phyloP scores from a whole-genome alignment of 2,113 vertebrate species.

The Oreochromis tanganicae region DNA sequence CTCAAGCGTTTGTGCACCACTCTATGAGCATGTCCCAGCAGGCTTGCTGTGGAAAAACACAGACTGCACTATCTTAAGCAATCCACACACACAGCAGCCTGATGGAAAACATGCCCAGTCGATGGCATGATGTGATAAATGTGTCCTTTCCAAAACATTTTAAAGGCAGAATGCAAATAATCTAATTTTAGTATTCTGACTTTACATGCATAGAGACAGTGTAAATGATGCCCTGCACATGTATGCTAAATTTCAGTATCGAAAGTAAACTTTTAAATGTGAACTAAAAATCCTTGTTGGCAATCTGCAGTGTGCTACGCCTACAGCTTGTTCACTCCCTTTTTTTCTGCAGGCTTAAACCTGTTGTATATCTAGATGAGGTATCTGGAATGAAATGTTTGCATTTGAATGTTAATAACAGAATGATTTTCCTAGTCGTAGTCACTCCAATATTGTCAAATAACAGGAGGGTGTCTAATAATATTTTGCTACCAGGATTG shows the following conservation, averaged over 20 bases:
- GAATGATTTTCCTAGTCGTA: neutral
- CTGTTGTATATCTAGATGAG: neutral
- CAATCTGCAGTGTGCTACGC: neutral
- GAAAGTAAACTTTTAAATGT: neutral
- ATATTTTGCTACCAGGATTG: neutral
- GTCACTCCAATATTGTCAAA: neutral
- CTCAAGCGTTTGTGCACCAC: neutral
- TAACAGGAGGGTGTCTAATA: neutral
- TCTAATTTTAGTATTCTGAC: neutral
- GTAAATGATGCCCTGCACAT: neutral
- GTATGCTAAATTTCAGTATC: neutral
- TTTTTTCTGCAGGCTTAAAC: neutral
- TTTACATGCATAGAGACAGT: neutral
- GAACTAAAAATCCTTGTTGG: neutral
- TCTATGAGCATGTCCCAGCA: conserved; percentile 16
- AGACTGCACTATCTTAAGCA: neutral
- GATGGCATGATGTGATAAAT: neutral
- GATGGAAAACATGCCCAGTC: neutral
- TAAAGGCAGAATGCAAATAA: neutral
- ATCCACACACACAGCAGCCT: neutral
- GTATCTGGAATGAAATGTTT: neutral
- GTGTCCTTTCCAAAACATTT: neutral
- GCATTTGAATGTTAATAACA: neutral
- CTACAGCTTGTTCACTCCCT: neutral
- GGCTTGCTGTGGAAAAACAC: conserved; percentile 7